A percentile compares a stretch with the other conserved stretches of the same genome.
Conservation (phyloP, 2,888 invertebrate genomes). For the Drosophila neotestacea region DNA sequence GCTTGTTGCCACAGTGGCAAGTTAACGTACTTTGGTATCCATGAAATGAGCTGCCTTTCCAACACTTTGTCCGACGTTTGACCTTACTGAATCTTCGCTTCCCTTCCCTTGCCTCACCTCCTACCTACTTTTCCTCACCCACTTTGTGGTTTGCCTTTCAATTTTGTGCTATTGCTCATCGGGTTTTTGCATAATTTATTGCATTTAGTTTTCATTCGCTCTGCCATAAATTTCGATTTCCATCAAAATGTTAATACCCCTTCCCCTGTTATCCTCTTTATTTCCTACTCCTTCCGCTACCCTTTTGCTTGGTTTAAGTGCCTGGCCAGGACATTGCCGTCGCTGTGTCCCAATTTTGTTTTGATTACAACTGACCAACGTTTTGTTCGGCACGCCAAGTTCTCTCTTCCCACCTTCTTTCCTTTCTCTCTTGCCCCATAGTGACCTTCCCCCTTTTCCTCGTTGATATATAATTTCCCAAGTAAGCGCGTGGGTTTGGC, state of each 20-base stretch:
- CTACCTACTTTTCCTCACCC: background rate
- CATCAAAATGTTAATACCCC: constrained; percentile 25
- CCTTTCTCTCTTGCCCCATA: no score
- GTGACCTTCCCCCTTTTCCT: constrained; percentile 12
- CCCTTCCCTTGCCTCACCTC: no score
- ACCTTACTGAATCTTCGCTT: constrained; percentile 33
- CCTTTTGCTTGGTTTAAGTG: background rate
- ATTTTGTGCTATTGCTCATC: constrained; percentile 41
- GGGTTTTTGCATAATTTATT: constrained; percentile 74
- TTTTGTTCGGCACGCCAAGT: constrained; percentile 40
- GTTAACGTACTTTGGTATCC: constrained; percentile 17
- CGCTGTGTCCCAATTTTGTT: constrained; percentile 77
- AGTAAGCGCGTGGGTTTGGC: constrained; percentile 24
- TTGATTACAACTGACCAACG: constrained; percentile 60
- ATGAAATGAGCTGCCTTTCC: constrained; percentile 24
- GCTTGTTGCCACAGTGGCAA: background rate
- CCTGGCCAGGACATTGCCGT: constrained; percentile 44
- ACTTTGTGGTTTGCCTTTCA: constrained; percentile 34
- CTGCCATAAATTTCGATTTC: constrained; percentile 60
- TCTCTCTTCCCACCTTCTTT: background rate
- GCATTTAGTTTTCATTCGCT: constrained; percentile 66
- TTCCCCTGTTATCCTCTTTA: background rate
- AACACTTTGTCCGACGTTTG: constrained; percentile 46
- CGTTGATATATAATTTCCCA: constrained; percentile 33
- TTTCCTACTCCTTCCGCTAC: background rate